Evolutionary conservation across 2,888 invertebrate genomes (phyloP), one percentile per base, ranked within the genome.

Genomic region (Hoplodrina ambigua): DNA sequence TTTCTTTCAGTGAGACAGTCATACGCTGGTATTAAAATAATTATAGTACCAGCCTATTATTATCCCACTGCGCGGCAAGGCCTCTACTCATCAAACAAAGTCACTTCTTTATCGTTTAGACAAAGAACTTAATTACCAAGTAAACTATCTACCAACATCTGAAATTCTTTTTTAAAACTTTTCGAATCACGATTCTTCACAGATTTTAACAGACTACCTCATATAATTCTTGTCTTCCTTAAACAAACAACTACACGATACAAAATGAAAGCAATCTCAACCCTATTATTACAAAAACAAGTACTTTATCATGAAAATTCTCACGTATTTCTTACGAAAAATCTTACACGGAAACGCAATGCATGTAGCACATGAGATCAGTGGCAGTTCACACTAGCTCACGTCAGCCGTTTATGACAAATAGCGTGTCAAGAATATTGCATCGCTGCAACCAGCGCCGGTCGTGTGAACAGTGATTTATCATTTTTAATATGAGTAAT

Each of bases 341-440:
- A 74, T 83, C 70, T 69, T 59, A 50, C 11, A 33, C 10, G 68
- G 60, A 61, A 64, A 58, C 60, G 70, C 78, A 60, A 82, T 72
- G 72, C 67, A 82, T 80, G 82, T 67, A 52, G 56, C 81, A 44
- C 73, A 75, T 67, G 71, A 78, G 80, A 75, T 80, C 63, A 75
- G 70, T 56, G 73, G 59, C 56, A 60, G 71, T 57, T 75, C 75
- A 71, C 70, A 65, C 74, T 65, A 78, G 74, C 79, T 75, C 75
- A 66, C 72, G 79, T 79, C 79, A 79, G 46, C 13, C 68, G 11
- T 44, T 68, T 49, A 73, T 83, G 83, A 83, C 82, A 82, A 83
- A 83, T 82, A 61, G 78, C 75, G 66, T 74, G 84, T 80, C 83
- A 72, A 64, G 74, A 50, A 84, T 83, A 83, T 83, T 80, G 84